Evolutionary conservation across 1,140 invertebrate genomes (phyloP).

Genomic region (Luehdorfia chinensis): DNA sequence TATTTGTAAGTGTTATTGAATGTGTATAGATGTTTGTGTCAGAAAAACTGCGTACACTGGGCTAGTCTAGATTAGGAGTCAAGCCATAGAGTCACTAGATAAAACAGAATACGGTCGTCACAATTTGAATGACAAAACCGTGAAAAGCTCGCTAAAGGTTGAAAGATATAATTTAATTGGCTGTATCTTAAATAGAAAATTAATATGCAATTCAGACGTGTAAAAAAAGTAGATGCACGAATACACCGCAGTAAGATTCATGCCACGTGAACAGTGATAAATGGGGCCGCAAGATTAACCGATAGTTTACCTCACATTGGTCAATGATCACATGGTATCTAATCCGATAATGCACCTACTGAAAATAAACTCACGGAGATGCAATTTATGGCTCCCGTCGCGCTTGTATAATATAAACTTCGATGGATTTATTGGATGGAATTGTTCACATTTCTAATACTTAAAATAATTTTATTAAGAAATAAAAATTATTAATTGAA

Average conservation of each 20-base stretch:
- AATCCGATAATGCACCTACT: neutral
- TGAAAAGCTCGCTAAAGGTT: constrained; percentile 65
- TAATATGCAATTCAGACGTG: constrained; percentile 19
- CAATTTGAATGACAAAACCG: constrained; percentile 31
- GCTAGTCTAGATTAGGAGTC: constrained; percentile 60
- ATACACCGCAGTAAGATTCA: constrained; percentile 1
- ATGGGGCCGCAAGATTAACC: constrained; percentile 19
- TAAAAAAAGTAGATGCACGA: constrained; percentile 1
- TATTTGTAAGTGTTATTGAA: constrained; percentile 72
- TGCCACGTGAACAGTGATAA: constrained; percentile 19
- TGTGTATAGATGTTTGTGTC: constrained; percentile 65
- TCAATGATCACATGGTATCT: constrained; percentile 23
- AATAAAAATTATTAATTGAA: constrained; percentile 47
- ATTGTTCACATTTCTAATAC: constrained; percentile 57
- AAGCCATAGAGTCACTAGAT: constrained; percentile 40
- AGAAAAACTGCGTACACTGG: constrained; percentile 40
- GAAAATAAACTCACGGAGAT: constrained; percentile 1
- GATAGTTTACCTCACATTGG: constrained; percentile 25
- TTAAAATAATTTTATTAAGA: constrained; percentile 53
- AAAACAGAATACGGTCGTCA: constrained; percentile 35
- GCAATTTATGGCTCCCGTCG: constrained; percentile 1
- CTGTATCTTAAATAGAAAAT: constrained; percentile 23
- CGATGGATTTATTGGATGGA: constrained; percentile 68
- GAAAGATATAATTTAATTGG: constrained; percentile 48
- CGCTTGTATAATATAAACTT: constrained; percentile 21